These are phyloP conservation scores for Podiceps cristatus DNA, from an alignment of 2,113 vertebrate genomes.

Conservation along the genomic window DNA sequence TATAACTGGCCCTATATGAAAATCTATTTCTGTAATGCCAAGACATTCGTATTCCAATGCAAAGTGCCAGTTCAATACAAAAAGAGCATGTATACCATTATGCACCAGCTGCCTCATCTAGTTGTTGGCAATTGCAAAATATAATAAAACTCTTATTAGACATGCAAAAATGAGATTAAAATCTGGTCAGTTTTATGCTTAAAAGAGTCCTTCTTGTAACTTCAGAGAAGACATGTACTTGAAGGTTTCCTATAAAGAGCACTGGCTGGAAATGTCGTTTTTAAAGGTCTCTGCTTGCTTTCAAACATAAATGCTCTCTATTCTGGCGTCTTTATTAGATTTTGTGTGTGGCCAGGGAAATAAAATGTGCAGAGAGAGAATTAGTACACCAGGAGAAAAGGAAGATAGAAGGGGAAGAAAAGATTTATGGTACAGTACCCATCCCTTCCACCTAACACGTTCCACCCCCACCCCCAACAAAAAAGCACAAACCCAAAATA, in stretches of 20 bases:
- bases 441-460: background rate
- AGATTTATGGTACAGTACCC: background rate
- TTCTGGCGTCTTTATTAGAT: background rate
- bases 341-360: background rate
- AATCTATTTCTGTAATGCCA: conserved; percentile 43
- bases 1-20: conserved; percentile 3
- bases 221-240: background rate
- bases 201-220: background rate
- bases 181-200: background rate
- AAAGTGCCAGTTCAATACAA: conserved; percentile 18
- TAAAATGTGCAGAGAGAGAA: background rate
- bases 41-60: conserved; percentile 31
- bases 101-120: conserved; percentile 58
- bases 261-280: background rate
- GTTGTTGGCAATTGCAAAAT: conserved; percentile 6
- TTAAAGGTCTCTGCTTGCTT: background rate
- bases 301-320: background rate
- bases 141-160: conserved; percentile 33
- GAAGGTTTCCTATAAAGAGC: background rate
- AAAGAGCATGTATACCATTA: conserved; percentile 36
- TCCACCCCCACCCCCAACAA: rapidly evolving
- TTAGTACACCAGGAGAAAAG: background rate
- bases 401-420: background rate
- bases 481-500: background rate
- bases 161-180: conserved; percentile 15